phyloP scores from a whole-genome alignment of 2,797 vertebrate species.

The Paratrypauchen microcephalus region DNA sequence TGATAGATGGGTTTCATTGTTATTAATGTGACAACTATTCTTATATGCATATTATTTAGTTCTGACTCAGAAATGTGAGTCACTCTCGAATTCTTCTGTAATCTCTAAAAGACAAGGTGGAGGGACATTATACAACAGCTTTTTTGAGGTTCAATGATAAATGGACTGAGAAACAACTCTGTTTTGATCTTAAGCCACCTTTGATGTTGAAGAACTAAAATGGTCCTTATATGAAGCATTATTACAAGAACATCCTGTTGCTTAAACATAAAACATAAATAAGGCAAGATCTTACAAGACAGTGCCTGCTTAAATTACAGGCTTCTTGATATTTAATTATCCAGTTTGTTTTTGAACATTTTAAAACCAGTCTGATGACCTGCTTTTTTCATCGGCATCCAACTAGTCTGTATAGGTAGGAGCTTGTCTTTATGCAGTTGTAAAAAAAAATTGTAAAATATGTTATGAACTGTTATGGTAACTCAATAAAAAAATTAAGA shows the following conservation, averaged over 20 bases:
- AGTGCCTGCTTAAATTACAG: not conserved
- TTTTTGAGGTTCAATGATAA: not conserved
- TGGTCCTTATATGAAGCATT: not conserved
- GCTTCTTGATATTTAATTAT: not conserved
- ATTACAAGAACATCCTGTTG: not conserved
- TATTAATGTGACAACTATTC: not conserved
- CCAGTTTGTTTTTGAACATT: not conserved
- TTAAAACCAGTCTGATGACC: slow-evolving; percentile 9
- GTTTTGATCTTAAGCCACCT: not conserved
- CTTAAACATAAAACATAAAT: not conserved
- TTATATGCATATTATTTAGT: not conserved
- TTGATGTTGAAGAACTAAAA: not conserved
- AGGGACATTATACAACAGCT: not conserved
- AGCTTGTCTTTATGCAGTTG: not conserved
- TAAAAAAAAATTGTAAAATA: not conserved
- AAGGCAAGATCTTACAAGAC: not conserved
- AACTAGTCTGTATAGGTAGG: not conserved
- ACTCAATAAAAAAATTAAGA: not conserved
- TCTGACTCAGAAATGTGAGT: not conserved
- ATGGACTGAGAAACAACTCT: not conserved
- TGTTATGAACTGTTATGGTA: not conserved
- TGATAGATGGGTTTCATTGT: not conserved
- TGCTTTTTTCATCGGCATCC: not conserved
- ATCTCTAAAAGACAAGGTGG: not conserved
- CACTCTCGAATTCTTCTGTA: not conserved